Evolutionary conservation across 1,140 invertebrate genomes (phyloP).

Genomic region (Metopolophium dirhodum): DNA sequence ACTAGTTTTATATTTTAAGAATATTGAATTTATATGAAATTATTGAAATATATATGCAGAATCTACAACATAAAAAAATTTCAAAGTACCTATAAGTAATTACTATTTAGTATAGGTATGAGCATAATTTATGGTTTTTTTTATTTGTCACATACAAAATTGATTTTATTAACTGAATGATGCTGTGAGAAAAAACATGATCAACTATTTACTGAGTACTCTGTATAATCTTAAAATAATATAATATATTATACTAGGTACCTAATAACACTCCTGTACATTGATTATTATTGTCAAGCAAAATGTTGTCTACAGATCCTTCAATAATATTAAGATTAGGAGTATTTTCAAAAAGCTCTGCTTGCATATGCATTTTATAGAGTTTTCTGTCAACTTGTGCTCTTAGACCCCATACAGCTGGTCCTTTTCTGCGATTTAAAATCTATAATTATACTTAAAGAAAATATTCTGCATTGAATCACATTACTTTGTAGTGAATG

Average conservation of each 20-base stretch:
- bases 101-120: neutral
- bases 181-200: neutral
- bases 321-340: constrained; percentile 76
- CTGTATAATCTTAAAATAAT: neutral
- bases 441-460: constrained; percentile 64
- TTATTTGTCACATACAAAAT: neutral
- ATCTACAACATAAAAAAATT: neutral
- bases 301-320: constrained; percentile 83
- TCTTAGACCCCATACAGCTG: constrained; percentile 89
- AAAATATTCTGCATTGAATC: neutral
- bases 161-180: neutral
- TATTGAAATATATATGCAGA: neutral
- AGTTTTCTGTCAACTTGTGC: constrained; percentile 89
- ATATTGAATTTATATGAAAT: no score
- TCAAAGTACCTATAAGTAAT: neutral
- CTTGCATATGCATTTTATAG: constrained; percentile 84
- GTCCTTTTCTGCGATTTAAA: constrained; percentile 78
- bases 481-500: constrained; percentile 74
- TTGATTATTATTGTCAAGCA: constrained; percentile 64
- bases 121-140: neutral
- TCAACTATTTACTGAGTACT: neutral
- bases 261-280: constrained; percentile 36
- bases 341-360: constrained; percentile 72
- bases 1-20: neutral
- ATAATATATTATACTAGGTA: neutral